Evolutionary conservation across 2,113 vertebrate species (phyloP), one percentile per base, ranked within the genome.

Genomic region (Lonchura striata): DNA sequence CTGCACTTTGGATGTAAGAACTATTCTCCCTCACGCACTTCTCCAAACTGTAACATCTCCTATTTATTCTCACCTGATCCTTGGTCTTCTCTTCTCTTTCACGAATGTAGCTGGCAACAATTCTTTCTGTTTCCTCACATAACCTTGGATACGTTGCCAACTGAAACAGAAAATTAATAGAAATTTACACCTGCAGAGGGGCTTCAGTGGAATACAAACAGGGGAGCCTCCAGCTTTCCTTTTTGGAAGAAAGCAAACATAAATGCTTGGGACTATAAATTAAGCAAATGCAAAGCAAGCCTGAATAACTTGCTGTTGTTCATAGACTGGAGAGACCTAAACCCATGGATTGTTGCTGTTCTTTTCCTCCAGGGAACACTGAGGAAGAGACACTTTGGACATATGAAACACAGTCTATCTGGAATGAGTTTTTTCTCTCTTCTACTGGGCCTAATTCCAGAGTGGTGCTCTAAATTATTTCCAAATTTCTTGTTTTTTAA

Each of bases 71-170:
- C 74, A 99, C 99, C 98, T 99, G 99, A 78, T 99, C 98, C 97
- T 98, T 99, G 74, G 99, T 99, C 97, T 97, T 98, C 76, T 98
- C 98, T 97, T 99, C 99, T 96, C 98, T 97, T 87, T 99, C 98
- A 54, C 97, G 98, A 93, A 99, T 99, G 94, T 98, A 98, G 77
- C 98, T 96, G n/a, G 98, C 98, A 92, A 99, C 98, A 66, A 99
- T 99, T 91, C 98, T 98, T 97, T 99, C 99, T 0, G 98, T 99
- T 96, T 99, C 98, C 77, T 99, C 98, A 76, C 98, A 98, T 35
- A 99, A 97, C 94, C 98, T 98, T 66, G 99, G 99, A 92, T 99
- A 99, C 50, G 98, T 98, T 69, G 97, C 97, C 96, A 99, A 97
- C 99, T 99, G 92, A 70, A 94, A 74, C 77, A 63, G 75, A 95